These are phyloP conservation scores for Phyllotis vaccarum DNA, from an alignment of 2,797 vertebrate species.

Conservation along the genomic window DNA sequence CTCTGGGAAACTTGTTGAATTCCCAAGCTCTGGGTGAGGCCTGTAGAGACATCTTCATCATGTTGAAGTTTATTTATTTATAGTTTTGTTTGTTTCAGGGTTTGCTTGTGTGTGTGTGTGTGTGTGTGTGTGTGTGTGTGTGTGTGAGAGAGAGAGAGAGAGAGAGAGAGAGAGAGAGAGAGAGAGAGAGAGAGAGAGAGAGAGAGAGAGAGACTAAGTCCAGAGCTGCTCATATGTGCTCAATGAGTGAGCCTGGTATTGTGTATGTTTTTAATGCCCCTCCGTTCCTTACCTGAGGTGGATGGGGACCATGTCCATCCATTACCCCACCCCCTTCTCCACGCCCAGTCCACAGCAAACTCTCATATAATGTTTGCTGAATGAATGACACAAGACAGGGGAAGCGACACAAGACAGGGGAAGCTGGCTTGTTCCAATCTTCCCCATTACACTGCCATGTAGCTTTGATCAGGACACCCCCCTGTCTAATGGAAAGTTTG, in stretches of 20 bases:
- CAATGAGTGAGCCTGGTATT: background rate
- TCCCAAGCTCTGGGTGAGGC: background rate
- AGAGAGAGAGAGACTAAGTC: background rate
- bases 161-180: too few relatives aligned
- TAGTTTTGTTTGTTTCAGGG: too few relatives aligned
- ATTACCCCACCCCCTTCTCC: background rate
- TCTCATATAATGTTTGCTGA: background rate
- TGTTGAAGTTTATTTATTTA: background rate
- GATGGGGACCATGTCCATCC: background rate
- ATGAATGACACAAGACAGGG: background rate
- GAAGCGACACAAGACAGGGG: background rate
- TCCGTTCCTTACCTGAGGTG: background rate
- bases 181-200: too few relatives aligned
- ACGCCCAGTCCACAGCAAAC: background rate
- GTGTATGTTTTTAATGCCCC: background rate
- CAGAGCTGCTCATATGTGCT: background rate
- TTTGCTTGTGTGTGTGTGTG: background rate
- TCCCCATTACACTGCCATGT: background rate
- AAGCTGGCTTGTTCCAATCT: background rate
- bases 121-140: background rate
- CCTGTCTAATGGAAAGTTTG: conserved; percentile 1
- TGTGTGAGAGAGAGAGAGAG: too few relatives aligned
- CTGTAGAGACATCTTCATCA: background rate
- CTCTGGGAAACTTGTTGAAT: background rate
- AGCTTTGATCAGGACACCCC: background rate